Base-by-base conservation (phyloP, 2,797 vertebrate genomes). In the Parotocinclus haroldoi region DNA sequence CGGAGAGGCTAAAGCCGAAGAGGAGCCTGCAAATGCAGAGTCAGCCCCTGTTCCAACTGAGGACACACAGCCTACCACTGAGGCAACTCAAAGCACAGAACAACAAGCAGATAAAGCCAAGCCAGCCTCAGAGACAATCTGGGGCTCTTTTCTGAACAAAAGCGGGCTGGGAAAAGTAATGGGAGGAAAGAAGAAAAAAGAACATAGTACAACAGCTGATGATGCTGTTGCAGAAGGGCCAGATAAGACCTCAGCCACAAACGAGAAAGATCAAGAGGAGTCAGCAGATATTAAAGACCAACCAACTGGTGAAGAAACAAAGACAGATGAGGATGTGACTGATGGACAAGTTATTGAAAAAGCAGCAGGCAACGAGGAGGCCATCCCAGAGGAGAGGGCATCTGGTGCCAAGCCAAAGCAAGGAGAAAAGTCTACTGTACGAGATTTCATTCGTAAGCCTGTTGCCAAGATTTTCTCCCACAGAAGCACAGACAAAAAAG, bases 131-230 rank as follows among this genome's bases (percentile, higher is more conserved):
- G 81, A 84, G 44, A 82, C 80, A 66, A 89, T 91, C 77, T 85
- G 89, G 75, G 88, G 89, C 78, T 91, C 90, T 39, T 90, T 92
- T 83, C 86, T 91, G 66, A 91, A 89, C 81, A 91, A 90, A 82
- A 90, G 90, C 6, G 89, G 90, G 12, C 83, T 92, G 77, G 90
- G 89, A 42, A 92, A 91, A 78, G 89, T 91, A 58, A 91, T 91
- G 86, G 85, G 80, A 27, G 85, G 87, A 7, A 83, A 85, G 76
- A 92, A 90, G 82, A 91, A 90, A 83, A 90, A 89, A 17, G 90
- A 90, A 50, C 79, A 79, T 11, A 52, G 71, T 40, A 71, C 74
- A 18, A 73, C 55, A 62, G 48, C 58, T 27, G 78, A 74, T 14
- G 79, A 82, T 36, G 52, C 57, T 36, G 46, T 54, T 63, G 37